Evolutionary conservation across 2,797 vertebrate genomes (phyloP).

Genomic region (Calcarius lapponicus): DNA sequence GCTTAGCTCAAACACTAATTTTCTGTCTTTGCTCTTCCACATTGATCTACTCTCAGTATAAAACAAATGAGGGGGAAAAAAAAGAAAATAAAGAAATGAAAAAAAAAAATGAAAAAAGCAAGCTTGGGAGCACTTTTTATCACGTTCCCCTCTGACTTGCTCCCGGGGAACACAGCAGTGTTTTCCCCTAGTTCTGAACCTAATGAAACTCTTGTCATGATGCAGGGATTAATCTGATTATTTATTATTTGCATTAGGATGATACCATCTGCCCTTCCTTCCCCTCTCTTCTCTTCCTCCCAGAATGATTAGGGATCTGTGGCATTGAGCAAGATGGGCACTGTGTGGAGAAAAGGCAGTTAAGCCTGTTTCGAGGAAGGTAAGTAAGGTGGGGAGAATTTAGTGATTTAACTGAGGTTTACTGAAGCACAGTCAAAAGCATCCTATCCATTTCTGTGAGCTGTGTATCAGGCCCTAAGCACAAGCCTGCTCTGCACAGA

Average conservation of each 20-base stretch:
- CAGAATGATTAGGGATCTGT: background rate
- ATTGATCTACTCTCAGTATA: background rate
- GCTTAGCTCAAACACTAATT: background rate
- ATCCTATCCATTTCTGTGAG: background rate
- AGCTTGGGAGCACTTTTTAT: background rate
- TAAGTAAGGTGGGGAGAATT: background rate
- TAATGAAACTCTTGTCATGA: conserved; percentile 54
- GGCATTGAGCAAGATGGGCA: background rate
- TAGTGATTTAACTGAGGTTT: background rate
- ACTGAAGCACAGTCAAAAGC: background rate
- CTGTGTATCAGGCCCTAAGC: background rate
- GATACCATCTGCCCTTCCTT: conserved; percentile 51
- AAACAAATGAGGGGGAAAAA: background rate
- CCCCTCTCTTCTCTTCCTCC: background rate
- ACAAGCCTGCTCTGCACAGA: background rate
- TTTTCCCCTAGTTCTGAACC: conserved; percentile 15
- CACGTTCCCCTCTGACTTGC: background rate
- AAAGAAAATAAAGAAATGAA: accelerated
- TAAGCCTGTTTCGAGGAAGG: background rate
- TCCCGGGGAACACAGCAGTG: background rate
- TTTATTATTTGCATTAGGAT: conserved; percentile 60
- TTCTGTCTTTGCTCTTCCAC: background rate
- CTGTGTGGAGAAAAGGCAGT: background rate
- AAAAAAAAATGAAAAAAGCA: accelerated
- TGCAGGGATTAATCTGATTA: conserved; percentile 44